A percentile compares a stretch with the other conserved stretches of the same genome.
These are phyloP conservation scores for Pristionchus exspectatus DNA, from an alignment of 2,888 invertebrate species.

Conservation along the genomic window DNA sequence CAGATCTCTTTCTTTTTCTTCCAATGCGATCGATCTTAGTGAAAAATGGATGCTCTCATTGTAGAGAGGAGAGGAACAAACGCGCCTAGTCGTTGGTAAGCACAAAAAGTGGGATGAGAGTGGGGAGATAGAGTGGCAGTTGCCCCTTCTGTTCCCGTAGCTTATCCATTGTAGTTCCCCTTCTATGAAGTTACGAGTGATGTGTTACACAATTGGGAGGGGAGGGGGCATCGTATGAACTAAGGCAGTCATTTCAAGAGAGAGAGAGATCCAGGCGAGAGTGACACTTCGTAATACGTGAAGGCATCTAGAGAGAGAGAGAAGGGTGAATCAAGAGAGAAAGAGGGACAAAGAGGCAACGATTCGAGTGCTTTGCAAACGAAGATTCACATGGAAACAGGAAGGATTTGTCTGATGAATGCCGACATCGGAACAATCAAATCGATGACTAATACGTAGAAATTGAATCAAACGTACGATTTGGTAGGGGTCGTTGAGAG, in stretches of 20 bases:
- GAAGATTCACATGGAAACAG: conserved; percentile 52
- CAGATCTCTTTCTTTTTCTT: conserved; percentile 17
- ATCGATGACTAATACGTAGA: background rate
- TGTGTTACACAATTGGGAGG: conserved; percentile 36
- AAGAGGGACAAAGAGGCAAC: conserved; percentile 18
- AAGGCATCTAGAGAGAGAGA: background rate
- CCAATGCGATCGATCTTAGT: conserved; percentile 23
- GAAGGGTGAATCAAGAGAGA: conserved; percentile 39
- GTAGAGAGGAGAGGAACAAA: conserved; percentile 41
- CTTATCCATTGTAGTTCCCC: conserved; percentile 18
- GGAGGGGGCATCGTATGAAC: conserved; percentile 38
- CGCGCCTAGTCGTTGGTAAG: conserved; percentile 44
- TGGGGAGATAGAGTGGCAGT: conserved; percentile 37
- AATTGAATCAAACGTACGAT: conserved; percentile 51
- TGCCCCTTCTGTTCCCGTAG: conserved; percentile 13
- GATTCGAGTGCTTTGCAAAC: conserved; percentile 54
- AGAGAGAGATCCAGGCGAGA: conserved; percentile 31
- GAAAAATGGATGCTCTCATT: conserved; percentile 37
- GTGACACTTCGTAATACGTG: conserved; percentile 49
- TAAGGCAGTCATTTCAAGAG: conserved; percentile 33
- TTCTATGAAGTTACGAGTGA: conserved; percentile 38
- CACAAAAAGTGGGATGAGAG: conserved; percentile 49
- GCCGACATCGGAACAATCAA: background rate
- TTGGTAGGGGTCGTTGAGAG: conserved; percentile 9
- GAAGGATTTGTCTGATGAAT: conserved; percentile 18